These are phyloP conservation scores for Spheniscus mendiculus DNA, from an alignment of 2,113 vertebrate species.

Conservation along the genomic window DNA sequence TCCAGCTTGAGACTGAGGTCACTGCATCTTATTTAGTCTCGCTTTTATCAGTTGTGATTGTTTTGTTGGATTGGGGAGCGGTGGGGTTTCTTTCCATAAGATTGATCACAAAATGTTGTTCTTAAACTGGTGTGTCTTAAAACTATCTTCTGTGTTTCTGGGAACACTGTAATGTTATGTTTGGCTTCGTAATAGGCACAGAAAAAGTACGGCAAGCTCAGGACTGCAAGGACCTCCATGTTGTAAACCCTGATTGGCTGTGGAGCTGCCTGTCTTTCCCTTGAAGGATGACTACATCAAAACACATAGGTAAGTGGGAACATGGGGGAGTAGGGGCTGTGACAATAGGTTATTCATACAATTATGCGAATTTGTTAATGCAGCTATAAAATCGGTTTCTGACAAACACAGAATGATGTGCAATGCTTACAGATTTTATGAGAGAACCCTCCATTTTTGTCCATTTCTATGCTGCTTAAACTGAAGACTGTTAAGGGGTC, in stretches of 20 bases:
- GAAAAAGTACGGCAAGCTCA: conserved; percentile 95
- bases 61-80: background rate
- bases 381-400: background rate
- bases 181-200: conserved; percentile 79
- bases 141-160: background rate
- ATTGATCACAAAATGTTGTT: background rate
- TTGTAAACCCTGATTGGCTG: conserved; percentile 96
- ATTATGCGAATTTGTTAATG: background rate
- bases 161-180: background rate
- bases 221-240: conserved; percentile 85
- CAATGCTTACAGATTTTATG: background rate
- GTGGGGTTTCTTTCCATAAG: background rate
- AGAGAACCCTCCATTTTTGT: background rate
- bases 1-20: background rate
- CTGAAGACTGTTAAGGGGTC: too few relatives aligned
- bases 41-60: background rate
- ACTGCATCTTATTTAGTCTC: background rate
- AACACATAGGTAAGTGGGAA: conserved; percentile 76
- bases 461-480: background rate
- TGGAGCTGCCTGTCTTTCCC: conserved; percentile 96
- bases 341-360: background rate
- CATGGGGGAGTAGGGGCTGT: background rate
- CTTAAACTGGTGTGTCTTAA: background rate
- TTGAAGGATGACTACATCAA: conserved; percentile 88
- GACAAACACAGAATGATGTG: background rate